Evolutionary conservation across 2,113 vertebrate genomes (phyloP).

Genomic region (Etheostoma cragini): DNA sequence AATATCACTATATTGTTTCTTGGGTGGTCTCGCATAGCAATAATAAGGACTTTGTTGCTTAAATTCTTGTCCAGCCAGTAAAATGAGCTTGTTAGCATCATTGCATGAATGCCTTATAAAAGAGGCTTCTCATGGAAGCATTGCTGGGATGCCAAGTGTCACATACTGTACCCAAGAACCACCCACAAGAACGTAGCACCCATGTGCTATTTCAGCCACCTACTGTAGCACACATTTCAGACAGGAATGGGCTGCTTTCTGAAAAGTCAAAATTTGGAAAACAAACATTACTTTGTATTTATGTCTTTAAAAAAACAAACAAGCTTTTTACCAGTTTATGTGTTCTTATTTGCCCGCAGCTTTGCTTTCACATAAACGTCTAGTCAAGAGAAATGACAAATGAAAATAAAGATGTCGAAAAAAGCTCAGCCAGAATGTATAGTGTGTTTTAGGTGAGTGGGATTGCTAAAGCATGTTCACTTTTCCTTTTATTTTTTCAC

Average conservation of each 20-base stretch:
- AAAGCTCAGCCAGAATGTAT: slow-evolving; percentile 30
- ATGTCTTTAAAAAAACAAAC: not conserved
- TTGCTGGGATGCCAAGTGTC: slow-evolving; percentile 68
- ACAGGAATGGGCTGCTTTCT: slow-evolving; percentile 42
- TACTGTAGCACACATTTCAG: slow-evolving; percentile 47
- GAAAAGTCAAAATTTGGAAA: slow-evolving; percentile 56
- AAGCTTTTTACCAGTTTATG: slow-evolving; percentile 32
- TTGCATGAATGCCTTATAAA: slow-evolving; percentile 65
- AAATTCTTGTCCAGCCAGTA: slow-evolving; percentile 45
- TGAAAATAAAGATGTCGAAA: slow-evolving; percentile 60
- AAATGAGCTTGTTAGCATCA: slow-evolving; percentile 69
- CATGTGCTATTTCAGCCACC: slow-evolving; percentile 66
- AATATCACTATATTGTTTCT: slow-evolving; percentile 38
- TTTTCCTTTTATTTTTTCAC: slow-evolving; percentile 42
- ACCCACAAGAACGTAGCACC: slow-evolving; percentile 73
- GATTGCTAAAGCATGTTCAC: slow-evolving; percentile 29
- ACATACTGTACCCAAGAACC: slow-evolving; percentile 66
- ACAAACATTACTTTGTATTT: slow-evolving; percentile 51
- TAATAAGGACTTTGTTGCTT: slow-evolving; percentile 52
- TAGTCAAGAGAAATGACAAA: slow-evolving; percentile 46
- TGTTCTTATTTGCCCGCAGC: slow-evolving; percentile 31
- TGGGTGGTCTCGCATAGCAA: slow-evolving; percentile 66
- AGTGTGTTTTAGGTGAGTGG: slow-evolving; percentile 19
- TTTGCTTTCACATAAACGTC: slow-evolving; percentile 40
- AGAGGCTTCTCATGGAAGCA: slow-evolving; percentile 61